A percentile compares a stretch with the other conserved stretches of the same genome.
Evolutionary conservation across 2,888 invertebrate species (phyloP).

Genomic region (Standfussiana lucernea): DNA sequence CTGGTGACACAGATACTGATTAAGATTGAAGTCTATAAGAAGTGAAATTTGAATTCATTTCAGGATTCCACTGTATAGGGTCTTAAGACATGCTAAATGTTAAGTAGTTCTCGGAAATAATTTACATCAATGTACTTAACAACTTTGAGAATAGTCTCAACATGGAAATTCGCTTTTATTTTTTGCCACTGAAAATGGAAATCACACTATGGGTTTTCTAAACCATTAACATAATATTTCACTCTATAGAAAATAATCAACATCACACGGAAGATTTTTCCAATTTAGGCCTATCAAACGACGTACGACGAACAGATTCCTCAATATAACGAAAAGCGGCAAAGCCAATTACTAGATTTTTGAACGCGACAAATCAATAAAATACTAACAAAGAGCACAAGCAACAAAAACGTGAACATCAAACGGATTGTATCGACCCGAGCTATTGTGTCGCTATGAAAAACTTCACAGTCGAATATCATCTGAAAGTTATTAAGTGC

Average conservation of each 20-base stretch:
- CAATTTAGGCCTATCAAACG: conserved; percentile 35
- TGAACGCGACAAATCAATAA: conserved; percentile 63
- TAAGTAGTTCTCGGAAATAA: neutral
- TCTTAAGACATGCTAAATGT: no score
- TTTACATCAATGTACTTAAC: neutral
- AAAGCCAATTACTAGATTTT: conserved; percentile 57
- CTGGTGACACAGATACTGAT: neutral
- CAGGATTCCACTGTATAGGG: neutral
- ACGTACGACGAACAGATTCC: neutral
- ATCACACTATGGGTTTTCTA: neutral
- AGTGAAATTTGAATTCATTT: neutral
- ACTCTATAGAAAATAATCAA: neutral
- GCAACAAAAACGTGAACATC: conserved; percentile 64
- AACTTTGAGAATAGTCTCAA: neutral
- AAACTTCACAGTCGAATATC: conserved; percentile 67
- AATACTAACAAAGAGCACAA: conserved; percentile 54
- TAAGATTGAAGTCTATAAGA: neutral
- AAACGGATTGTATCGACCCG: conserved; percentile 57
- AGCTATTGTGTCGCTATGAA: conserved; percentile 59
- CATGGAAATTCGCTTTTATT: neutral
- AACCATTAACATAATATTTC: neutral
- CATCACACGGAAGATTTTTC: conserved; percentile 21
- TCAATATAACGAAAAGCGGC: conserved; percentile 21
- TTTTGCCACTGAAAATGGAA: neutral
- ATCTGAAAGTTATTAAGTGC: conserved; percentile 74